phyloP scores from a whole-genome alignment of 2,113 vertebrate genomes.

The Ophthalmolycus amberensis region DNA sequence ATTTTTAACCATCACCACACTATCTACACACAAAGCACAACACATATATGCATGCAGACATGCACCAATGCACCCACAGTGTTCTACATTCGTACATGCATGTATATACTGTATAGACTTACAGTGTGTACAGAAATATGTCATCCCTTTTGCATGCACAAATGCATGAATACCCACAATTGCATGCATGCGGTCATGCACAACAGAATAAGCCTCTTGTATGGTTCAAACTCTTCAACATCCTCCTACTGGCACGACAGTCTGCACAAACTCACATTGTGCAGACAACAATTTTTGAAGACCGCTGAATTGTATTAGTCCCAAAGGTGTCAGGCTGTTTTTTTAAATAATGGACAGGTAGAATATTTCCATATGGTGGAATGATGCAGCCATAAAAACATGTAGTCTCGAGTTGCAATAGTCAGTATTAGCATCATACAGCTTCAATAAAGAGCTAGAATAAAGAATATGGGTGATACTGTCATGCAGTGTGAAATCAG shows the following conservation, averaged over 20 bases:
- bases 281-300: constrained; percentile 21
- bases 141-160: neutral
- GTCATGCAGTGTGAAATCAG: too few species aligned
- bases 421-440: neutral
- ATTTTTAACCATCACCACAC: neutral
- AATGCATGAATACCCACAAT: neutral
- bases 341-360: neutral
- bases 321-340: neutral
- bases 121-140: neutral
- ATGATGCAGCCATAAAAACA: neutral
- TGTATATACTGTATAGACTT: neutral
- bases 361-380: neutral
- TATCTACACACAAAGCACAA: neutral
- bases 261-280: neutral
- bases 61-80: neutral
- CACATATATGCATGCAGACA: neutral
- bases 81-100: neutral
- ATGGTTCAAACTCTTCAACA: neutral
- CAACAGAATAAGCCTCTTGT: too few species aligned
- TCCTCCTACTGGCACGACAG: neutral
- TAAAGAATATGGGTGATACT: neutral
- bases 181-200: neutral
- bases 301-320: constrained; percentile 6
- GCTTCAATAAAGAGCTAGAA: neutral
- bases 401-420: neutral